Conservation (phyloP, 2,888 invertebrate genomes). For the Didymodactylos carnosus region DNA sequence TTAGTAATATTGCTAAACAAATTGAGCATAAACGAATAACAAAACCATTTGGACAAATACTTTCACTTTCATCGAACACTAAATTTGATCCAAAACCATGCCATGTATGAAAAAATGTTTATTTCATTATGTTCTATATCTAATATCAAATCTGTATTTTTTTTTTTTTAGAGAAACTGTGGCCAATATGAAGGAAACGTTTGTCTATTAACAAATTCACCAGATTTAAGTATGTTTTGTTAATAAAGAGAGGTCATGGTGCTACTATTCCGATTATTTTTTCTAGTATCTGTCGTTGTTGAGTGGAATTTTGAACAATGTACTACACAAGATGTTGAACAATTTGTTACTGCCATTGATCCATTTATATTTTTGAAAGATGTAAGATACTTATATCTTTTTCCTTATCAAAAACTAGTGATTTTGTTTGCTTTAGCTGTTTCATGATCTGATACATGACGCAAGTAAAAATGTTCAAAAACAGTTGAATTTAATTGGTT, state of each 20-base stretch:
- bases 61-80: background rate
- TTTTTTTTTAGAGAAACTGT: too few relatives aligned
- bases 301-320: background rate
- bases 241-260: background rate
- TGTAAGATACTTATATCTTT: background rate
- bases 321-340: background rate
- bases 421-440: background rate
- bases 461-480: background rate
- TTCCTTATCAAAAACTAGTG: background rate
- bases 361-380: background rate
- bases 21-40: background rate
- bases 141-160: too few relatives aligned
- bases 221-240: background rate
- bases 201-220: background rate
- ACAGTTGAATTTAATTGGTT: background rate
- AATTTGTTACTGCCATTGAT: background rate
- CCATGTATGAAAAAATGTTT: too few relatives aligned
- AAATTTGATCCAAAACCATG: background rate
- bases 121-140: too few relatives aligned
- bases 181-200: background rate
- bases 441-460: background rate
- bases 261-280: background rate
- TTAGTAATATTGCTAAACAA: background rate
- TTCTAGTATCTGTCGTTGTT: background rate
- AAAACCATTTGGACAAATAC: background rate